A percentile compares a stretch with the other conserved stretches of the same genome.
phyloP scores from a whole-genome alignment of 2,888 invertebrate species.

The Phyto melanocephala region DNA sequence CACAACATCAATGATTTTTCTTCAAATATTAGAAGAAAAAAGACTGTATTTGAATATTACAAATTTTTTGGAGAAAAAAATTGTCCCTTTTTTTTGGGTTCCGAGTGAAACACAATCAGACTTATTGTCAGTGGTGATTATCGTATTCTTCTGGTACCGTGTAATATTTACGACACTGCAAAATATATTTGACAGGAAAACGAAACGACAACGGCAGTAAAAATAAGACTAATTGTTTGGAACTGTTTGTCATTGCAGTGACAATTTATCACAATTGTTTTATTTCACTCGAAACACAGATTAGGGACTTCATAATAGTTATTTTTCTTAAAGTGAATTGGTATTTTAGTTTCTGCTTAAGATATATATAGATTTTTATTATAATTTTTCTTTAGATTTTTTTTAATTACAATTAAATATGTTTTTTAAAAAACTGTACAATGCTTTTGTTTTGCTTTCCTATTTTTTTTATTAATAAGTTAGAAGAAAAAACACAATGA shows the following conservation, averaged over 20 bases:
- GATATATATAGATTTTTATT: conserved; percentile 6
- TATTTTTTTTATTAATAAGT: not conserved
- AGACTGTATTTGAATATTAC: not conserved
- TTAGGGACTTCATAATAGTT: not conserved
- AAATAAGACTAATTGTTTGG: too few species aligned
- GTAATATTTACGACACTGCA: too few species aligned
- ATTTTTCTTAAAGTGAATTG: not conserved
- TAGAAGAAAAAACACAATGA: conserved; percentile 9
- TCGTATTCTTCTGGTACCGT: too few species aligned
- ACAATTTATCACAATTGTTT: too few species aligned
- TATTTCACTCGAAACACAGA: too few species aligned
- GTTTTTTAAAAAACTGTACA: conserved; percentile 42
- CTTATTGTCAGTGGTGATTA: too few species aligned
- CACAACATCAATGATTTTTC: not conserved
- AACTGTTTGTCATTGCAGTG: too few species aligned
- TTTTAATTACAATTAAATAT: conserved; percentile 41
- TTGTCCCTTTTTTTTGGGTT: too few species aligned
- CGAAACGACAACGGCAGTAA: too few species aligned
- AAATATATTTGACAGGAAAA: too few species aligned
- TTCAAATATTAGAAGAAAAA: not conserved
- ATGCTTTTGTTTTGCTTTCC: not conserved
- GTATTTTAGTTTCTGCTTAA: not conserved
- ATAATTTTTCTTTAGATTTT: not conserved
- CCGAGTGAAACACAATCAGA: too few species aligned
- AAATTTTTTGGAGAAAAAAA: not conserved